Evolutionary conservation across 2,113 vertebrate genomes (phyloP).

Genomic region (Ciconia boyciana): DNA sequence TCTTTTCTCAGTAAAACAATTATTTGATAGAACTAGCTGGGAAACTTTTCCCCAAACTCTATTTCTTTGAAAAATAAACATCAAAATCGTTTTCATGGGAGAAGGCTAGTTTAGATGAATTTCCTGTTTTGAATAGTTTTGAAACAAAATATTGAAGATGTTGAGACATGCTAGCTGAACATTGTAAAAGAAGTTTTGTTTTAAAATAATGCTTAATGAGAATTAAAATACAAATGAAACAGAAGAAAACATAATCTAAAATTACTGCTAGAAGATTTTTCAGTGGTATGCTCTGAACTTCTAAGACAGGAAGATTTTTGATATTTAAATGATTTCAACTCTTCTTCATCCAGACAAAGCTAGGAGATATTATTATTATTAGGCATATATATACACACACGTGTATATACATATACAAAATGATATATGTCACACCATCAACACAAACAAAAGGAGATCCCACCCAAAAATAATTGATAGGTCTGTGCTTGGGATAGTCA

Average conservation of each 20-base stretch:
- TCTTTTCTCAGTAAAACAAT: not conserved
- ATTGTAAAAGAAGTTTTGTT: not conserved
- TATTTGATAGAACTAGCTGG: not conserved
- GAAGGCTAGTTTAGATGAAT: not conserved
- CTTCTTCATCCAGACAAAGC: not conserved
- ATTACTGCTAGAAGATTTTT: not conserved
- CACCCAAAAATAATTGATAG: not conserved
- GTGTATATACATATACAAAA: not conserved
- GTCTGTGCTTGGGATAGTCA: not conserved
- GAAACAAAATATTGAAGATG: not conserved
- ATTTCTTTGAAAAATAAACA: not conserved
- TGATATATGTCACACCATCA: not conserved
- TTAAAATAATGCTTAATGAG: not conserved
- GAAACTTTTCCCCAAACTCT: not conserved
- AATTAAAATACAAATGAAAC: not conserved
- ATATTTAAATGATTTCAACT: not conserved
- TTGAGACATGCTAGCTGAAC: not conserved
- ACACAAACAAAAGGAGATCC: not conserved
- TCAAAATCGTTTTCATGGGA: not conserved
- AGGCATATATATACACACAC: not conserved
- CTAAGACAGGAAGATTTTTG: not conserved
- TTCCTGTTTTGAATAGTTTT: not conserved
- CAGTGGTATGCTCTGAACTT: not conserved
- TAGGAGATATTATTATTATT: not conserved
- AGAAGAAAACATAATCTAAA: not conserved